Evolutionary conservation across 1,140 invertebrate genomes (phyloP), one percentile per base, ranked within the genome.

Genomic region (Maniola jurtina): DNA sequence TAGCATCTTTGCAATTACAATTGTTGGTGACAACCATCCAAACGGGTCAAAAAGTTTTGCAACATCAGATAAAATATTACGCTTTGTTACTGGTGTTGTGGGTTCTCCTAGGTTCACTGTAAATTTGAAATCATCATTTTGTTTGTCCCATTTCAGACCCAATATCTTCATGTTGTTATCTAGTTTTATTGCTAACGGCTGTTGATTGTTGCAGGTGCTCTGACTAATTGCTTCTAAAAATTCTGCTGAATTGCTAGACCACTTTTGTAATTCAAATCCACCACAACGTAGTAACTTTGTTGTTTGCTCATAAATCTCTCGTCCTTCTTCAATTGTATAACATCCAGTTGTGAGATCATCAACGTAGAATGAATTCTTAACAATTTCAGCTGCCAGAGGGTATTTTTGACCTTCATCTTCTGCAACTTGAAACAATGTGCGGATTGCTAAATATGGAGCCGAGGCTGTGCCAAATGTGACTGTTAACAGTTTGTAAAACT

Each of bases 11-110:
- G 75, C 75, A 25, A 42, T 68, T 8, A 91, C 72, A 5, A 76
- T 77, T 0, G 86, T 64, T n/a, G 88, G 89, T 8, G 77, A 54
- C 1, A 89, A 55, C 70, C 79, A 84, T 36, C 85, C 88, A 48
- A 84, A 70, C 7, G 78, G 78, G 60, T 88, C 81, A 56, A 79
- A 88, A 6, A 88, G 71, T 56, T 76, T 66, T 9, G 81, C 75
- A 1, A 86, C 73, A 45, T 76, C 69, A 7, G 87, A 88, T 48
- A 91, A 57, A 54, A 81, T 71, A 10, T 16, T 64, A 34, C 83
- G 58, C 60, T 85, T 82, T n/a, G 81, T 81, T 52, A 75, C 54
- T 36, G 56, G 59, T 50, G 52, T 14, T 60, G 10, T 61, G 5
- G 66, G 35, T 56, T 60, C 42, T 13, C 70, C 67, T 72, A 75